These are phyloP conservation scores for Lasioglossum oenotherae DNA, from an alignment of 2,888 invertebrate genomes.

Conservation along the genomic window DNA sequence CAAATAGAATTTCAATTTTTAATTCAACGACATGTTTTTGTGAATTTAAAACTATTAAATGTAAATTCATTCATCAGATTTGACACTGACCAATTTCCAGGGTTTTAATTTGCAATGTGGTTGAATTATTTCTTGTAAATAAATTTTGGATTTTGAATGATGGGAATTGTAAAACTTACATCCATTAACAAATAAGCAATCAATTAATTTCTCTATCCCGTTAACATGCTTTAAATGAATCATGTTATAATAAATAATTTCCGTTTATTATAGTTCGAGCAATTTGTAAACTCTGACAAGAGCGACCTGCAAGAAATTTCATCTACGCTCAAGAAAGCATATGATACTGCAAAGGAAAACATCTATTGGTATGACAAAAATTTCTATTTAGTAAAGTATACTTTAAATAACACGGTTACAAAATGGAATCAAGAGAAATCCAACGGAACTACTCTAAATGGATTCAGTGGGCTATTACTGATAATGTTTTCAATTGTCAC, in stretches of 20 bases:
- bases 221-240: neutral
- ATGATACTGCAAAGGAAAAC: conserved; percentile 56
- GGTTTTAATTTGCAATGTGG: neutral
- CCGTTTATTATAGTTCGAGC: conserved; percentile 2
- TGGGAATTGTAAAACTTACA: neutral
- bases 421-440: neutral
- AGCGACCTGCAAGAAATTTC: conserved; percentile 19
- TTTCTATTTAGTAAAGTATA: neutral
- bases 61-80: neutral
- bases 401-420: neutral
- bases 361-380: conserved; percentile 44
- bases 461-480: neutral
- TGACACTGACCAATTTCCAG: neutral
- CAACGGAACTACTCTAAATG: neutral
- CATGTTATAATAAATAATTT: neutral
- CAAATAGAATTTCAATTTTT: neutral
- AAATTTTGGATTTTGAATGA: neutral
- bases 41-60: no score
- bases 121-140: neutral
- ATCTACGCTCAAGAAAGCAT: conserved; percentile 38
- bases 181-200: neutral
- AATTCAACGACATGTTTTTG: neutral
- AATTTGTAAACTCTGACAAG: conserved; percentile 30
- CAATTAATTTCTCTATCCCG: neutral
- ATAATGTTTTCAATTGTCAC: conserved; percentile 23